Percentiles rank a stretch among this genome's conserved stretches.
phyloP scores from a whole-genome alignment of 1,140 invertebrate species.

The Drosophila burlai region DNA sequence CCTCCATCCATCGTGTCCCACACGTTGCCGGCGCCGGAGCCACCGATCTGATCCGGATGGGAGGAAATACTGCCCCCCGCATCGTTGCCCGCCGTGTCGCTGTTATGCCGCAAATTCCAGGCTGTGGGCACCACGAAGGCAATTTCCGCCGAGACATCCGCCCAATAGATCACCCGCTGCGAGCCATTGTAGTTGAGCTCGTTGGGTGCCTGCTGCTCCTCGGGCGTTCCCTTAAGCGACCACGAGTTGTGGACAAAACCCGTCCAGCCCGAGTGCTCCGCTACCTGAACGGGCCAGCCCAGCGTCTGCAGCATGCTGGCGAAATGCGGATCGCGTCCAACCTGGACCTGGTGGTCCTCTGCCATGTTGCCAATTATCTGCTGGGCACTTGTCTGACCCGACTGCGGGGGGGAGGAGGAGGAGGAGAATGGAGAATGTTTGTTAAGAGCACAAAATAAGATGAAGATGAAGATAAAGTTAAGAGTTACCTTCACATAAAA shows the following conservation, averaged over 20 bases:
- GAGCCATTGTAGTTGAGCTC: slow-evolving; percentile 86
- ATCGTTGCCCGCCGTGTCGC: slow-evolving; percentile 59
- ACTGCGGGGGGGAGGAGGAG: slow-evolving; percentile 86
- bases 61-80: slow-evolving; percentile 82
- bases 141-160: slow-evolving; percentile 97
- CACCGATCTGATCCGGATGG: slow-evolving; percentile 48
- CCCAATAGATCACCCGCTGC: slow-evolving; percentile 95
- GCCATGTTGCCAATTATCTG: slow-evolving; percentile 94
- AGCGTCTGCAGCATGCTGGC: slow-evolving; percentile 92
- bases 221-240: slow-evolving; percentile 85
- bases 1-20: slow-evolving; percentile 84
- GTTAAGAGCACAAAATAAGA: neutral
- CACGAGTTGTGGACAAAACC: slow-evolving; percentile 94
- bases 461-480: neutral
- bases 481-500: slow-evolving; percentile 96
- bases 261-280: slow-evolving; percentile 95
- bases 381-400: slow-evolving; percentile 89
- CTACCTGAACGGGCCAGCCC: slow-evolving; percentile 94
- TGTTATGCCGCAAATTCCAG: slow-evolving; percentile 81
- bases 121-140: slow-evolving; percentile 96
- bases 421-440: slow-evolving; percentile 90
- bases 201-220: slow-evolving; percentile 31
- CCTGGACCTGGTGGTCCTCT: slow-evolving; percentile 86
- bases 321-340: slow-evolving; percentile 87
- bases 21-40: slow-evolving; percentile 48